These are phyloP conservation scores for Yponomeuta sedellus DNA, from an alignment of 2,888 invertebrate species.

Conservation along the genomic window DNA sequence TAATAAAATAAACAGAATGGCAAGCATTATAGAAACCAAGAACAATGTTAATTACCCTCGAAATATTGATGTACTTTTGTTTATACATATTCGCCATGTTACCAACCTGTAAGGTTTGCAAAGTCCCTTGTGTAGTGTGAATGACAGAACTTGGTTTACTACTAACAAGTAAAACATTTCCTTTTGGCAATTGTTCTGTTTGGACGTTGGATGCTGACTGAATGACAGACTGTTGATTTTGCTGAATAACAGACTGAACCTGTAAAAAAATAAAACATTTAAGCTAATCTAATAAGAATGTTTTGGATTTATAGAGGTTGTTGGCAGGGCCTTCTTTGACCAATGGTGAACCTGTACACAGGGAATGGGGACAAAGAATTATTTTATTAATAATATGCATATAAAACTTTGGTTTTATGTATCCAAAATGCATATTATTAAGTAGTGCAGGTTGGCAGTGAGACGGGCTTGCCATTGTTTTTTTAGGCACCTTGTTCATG, in stretches of 20 bases:
- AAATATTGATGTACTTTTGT: conserved; percentile 1
- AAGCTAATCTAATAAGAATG: not conserved
- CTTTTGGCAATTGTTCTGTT: conserved; percentile 88
- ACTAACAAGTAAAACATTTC: conserved; percentile 91
- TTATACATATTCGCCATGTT: conserved; percentile 1
- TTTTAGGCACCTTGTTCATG: no score
- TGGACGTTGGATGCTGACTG: conserved; percentile 93
- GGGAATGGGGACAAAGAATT: no score
- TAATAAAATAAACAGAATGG: not conserved
- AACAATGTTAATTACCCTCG: not conserved
- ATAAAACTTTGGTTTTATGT: no score
- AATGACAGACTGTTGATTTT: conserved; percentile 96
- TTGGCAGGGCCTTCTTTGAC: no score
- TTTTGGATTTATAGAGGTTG: no score
- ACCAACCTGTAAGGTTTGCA: conserved; percentile 89
- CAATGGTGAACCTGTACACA: no score
- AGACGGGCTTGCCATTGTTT: no score
- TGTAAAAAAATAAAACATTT: conserved; percentile 54
- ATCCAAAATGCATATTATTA: no score
- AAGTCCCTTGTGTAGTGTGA: conserved; percentile 91
- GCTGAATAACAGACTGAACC: conserved; percentile 97
- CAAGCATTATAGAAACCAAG: not conserved
- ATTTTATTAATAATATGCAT: no score
- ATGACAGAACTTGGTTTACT: conserved; percentile 95
- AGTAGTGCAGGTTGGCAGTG: no score